Base-by-base conservation (phyloP, 2,113 vertebrate species). In the Cepphus grylle region DNA sequence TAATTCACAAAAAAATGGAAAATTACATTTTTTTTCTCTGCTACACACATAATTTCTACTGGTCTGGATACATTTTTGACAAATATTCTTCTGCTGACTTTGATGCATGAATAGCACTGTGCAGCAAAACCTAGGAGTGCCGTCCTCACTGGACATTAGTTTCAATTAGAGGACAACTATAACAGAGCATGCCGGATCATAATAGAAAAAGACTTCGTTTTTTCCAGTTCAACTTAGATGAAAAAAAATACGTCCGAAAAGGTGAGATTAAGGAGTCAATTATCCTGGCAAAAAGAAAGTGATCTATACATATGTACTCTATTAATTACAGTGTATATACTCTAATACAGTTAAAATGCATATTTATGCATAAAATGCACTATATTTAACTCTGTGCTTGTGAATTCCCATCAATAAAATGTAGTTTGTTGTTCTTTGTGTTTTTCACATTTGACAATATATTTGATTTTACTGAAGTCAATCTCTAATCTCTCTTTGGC, bases 151-250 rank as follows among this genome's bases (percentile, higher is more conserved):
- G 58, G 96, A 47, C 81, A 94, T 97, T 97, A 87, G 70, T 96
- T 98, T 98, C 95, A 96, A 94, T 97, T 97, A 97, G 47, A 58
- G 66, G 30, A 40, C 56, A 82, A 67, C 49, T 94, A 25, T 74
- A 94, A 80, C 73, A 95, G 86, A 95, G 67, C 50, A 79, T 47
- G 36, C 47, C 86, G 45, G 13, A 79, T 96, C 58, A 81, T 90
- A 95, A 76, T 72, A 93, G 79, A 93, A 96, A 82, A 81, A 1
- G 70, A 92, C 67, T 96, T 92, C 1, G 76, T 95, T 91, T 96
- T 94, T 95, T 50, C 23, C 8, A 59, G 43, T 93, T 47, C 40
- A 59, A 62, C 50, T 69, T 86, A 42, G 59, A 81, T 40, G 13
- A 82, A 97, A 81, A 94, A 91, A 93, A 59, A 78, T 29, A 56